Evolutionary conservation across 2,797 vertebrate genomes (phyloP), one percentile per base, ranked within the genome.

Genomic region (Heteromormyrus szaboi): DNA sequence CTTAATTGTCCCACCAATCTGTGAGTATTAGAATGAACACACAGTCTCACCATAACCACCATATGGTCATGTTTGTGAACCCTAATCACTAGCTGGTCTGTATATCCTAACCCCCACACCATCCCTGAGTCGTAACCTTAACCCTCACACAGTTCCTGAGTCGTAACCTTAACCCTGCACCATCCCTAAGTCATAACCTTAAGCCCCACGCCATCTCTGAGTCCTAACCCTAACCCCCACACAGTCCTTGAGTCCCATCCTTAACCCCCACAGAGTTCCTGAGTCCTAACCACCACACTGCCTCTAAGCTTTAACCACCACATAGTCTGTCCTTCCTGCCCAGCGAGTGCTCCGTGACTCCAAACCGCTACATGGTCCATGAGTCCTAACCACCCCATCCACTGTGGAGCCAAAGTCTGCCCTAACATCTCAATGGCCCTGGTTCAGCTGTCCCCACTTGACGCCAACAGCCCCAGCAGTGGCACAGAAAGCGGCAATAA

Each of bases 381-480:
- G 62, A 85, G 83, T 86, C 84, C 84, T 86, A 65, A 46, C 86
- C 88, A 56, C 11, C 59, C 25, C 9, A 83, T 84, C 83, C 62
- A 50, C 48, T 41, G 84, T 25, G 62, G 48, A 86, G 62, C 19
- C 84, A 51, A 33, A 76, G 50, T 62, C 88, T 76, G 41, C 48
- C 72, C 50, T 86, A 79, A 87, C 22, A 50, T 90, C 89, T 79
- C 90, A 65, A 89, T 48, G 88, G 89, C 59, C 84, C 56, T 92
- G 91, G 91, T 92, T 91, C 91, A 91, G 90, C 92, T 90, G 90
- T 90, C 90, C 88, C 91, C 90, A 91, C 88, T 89, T 81, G 87
- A 92, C 44, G 87, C 91, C 72, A 72, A 59, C 88, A 89, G 84
- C 56, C 89, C 89, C 84, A 72, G 86, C 81, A 90, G 90, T 89